Percentiles rank a stretch among this genome's conserved stretches.
These are phyloP conservation scores for Myioborus miniatus DNA, from an alignment of 2,797 vertebrate species.

Conservation along the genomic window DNA sequence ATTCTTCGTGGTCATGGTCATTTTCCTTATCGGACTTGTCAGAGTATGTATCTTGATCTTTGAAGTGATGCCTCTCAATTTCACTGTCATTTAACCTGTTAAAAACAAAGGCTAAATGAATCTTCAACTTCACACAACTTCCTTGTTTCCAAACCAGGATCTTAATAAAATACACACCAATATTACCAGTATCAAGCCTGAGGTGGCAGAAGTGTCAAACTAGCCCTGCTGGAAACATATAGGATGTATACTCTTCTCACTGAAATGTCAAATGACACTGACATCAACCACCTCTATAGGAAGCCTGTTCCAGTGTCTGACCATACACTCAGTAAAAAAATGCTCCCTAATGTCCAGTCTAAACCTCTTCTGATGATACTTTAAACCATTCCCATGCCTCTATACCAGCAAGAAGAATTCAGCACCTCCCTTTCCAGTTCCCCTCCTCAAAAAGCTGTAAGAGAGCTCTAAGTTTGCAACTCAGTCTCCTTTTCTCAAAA, in stretches of 20 bases:
- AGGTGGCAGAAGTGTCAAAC: background rate
- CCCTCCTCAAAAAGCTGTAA: background rate
- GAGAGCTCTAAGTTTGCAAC: background rate
- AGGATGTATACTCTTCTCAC: background rate
- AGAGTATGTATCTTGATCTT: constrained; percentile 95
- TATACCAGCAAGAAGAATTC: background rate
- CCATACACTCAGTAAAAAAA: background rate
- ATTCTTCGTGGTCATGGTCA: constrained; percentile 93
- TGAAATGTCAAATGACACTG: background rate
- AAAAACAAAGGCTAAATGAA: background rate
- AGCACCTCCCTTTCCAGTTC: background rate
- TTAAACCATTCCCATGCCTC: background rate
- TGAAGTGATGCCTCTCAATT: constrained; percentile 86
- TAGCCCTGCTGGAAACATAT: background rate
- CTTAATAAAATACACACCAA: background rate
- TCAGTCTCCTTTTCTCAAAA: background rate
- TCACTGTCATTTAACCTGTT: constrained; percentile 92
- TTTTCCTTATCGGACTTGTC: constrained; percentile 97
- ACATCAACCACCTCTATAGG: background rate
- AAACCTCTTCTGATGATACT: background rate
- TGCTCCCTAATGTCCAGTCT: background rate
- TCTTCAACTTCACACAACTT: background rate
- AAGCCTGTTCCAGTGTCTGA: background rate
- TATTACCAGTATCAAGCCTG: background rate
- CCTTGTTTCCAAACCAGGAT: background rate